Evolutionary conservation across 2,888 invertebrate genomes (phyloP), one percentile per base, ranked within the genome.

Genomic region (Drosophila bunnanda): DNA sequence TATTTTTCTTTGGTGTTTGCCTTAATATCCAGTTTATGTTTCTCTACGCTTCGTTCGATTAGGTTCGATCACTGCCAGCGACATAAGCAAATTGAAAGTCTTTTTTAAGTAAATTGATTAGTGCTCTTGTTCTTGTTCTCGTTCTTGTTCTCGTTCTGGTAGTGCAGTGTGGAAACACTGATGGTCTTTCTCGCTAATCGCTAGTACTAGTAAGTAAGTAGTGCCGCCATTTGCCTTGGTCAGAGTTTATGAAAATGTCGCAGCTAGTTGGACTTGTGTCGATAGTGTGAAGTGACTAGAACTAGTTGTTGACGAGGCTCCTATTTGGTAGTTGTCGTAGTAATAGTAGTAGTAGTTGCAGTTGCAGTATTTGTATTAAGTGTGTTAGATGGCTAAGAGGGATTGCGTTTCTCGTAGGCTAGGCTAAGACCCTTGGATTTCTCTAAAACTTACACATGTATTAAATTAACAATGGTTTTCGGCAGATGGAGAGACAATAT

Each of bases 391-490:
- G 61, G 64, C 61, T 66, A 55, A 65, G 52, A n/a, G 64, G 48
- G 39, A 20, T 32, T 58, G 58, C 72, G 43, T 50, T 54, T 64
- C 41, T 46, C 52, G 17, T 52, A 52, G 79, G 56, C 69, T 65
- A 54, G 79, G 56, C 69, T 65, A 54, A 75, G 76, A 65, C 53
- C 56, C 64, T 69, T 80, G 28, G 39, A 70, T 66, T 58, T 50
- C 54, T 44, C 54, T 83, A 84, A 77, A 58, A 60, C 82, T 82
- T 88, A 82, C 88, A 88, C 82, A 88, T 86, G 84, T 88, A 83
- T 78, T 81, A 80, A 83, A 83, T 75, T 86, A 83, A 88, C 88
- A 82, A 85, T 88, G 82, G 66, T 82, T 75, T 82, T 75, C 75
- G 70, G 65, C 76, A 71, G 70, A 86, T 88, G 81, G 73, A 75